Percentiles rank a stretch among this genome's conserved stretches.
phyloP scores from a whole-genome alignment of 2,113 vertebrate genomes.

The Crotalus tigris region DNA sequence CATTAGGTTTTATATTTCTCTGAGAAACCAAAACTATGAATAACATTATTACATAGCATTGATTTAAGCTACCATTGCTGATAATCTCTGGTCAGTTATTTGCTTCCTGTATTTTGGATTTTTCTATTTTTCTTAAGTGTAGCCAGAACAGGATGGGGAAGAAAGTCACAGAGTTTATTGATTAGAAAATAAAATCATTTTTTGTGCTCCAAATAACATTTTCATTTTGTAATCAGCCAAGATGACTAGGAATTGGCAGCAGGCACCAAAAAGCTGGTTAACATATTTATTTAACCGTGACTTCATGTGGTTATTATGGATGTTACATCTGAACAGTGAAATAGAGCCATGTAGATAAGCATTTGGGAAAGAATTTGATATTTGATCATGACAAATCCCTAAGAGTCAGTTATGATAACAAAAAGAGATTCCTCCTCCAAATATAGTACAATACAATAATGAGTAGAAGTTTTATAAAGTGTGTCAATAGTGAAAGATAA shows the following conservation, averaged over 20 bases:
- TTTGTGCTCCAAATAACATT: not conserved
- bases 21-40: not conserved
- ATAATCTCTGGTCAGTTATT: not conserved
- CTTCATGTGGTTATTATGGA: not conserved
- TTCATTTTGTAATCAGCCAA: not conserved
- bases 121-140: not conserved
- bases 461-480: not conserved
- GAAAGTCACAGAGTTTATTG: not conserved
- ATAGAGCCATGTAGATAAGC: not conserved
- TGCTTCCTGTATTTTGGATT: not conserved
- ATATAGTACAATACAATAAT: not conserved
- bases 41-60: not conserved
- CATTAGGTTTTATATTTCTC: not conserved
- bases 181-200: not conserved
- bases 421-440: not conserved
- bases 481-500: constrained; percentile 3
- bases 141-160: not conserved
- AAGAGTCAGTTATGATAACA: not conserved
- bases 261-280: not conserved
- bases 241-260: not conserved
- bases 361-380: not conserved
- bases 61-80: not conserved
- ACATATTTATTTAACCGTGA: not conserved
- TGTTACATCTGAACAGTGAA: not conserved
- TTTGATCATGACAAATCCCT: not conserved